A percentile compares a stretch with the other conserved stretches of the same genome.
Conservation (phyloP, 2,797 vertebrate species). For the Cirrhinus molitorella region DNA sequence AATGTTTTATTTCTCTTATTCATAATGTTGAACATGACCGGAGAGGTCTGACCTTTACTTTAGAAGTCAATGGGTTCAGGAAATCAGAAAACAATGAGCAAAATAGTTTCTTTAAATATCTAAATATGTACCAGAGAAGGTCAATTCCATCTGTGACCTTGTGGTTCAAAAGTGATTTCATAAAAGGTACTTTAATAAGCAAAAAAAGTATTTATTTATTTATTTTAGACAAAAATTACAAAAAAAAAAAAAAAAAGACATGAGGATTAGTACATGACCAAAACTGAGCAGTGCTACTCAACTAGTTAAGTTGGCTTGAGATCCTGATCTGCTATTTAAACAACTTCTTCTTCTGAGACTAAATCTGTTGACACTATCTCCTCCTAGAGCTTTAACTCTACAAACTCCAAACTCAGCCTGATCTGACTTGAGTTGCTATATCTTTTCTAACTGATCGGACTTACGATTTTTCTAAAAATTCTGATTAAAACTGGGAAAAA, state of each 20-base stretch:
- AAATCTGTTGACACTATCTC: too few species aligned
- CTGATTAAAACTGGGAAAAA: too few species aligned
- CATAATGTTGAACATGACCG: not conserved
- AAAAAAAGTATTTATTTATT: too few species aligned
- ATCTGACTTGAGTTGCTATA: too few species aligned
- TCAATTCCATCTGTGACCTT: not conserved
- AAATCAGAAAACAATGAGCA: not conserved
- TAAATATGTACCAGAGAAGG: not conserved
- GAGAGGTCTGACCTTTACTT: slow-evolving; percentile 3
- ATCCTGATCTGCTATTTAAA: too few species aligned
- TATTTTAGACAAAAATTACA: not conserved
- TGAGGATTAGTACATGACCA: not conserved
- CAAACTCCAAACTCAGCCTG: too few species aligned
- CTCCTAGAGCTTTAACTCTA: too few species aligned
- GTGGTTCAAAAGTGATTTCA: slow-evolving; percentile 2
- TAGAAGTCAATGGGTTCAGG: not conserved
- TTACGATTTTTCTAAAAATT: too few species aligned
- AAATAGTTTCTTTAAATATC: not conserved
- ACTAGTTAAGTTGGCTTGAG: too few species aligned
- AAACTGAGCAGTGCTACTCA: not conserved
- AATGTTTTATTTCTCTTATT: not conserved
- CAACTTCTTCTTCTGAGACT: too few species aligned
- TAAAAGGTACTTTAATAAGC: not conserved
- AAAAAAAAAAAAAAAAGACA: not conserved
- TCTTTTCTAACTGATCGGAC: too few species aligned